Percentiles rank a stretch among this genome's conserved stretches.
phyloP scores from a whole-genome alignment of 2,797 vertebrate species.

The Mormyrus proboscirostris region DNA sequence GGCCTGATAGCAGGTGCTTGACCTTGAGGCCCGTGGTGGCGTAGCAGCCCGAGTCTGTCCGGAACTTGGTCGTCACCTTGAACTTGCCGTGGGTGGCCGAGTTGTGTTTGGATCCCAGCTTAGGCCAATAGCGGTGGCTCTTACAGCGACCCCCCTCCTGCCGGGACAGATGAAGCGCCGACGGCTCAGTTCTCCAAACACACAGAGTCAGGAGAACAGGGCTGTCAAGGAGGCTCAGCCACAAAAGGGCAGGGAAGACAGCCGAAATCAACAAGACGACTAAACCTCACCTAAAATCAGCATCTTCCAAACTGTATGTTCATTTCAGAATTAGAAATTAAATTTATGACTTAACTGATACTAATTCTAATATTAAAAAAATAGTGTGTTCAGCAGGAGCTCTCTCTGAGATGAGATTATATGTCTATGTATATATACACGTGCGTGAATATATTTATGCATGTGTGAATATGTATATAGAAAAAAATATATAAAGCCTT shows the following conservation, averaged over 20 bases:
- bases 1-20: slow-evolving; percentile 88
- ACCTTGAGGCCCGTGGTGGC: slow-evolving; percentile 95
- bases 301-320: not conserved
- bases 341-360: not conserved
- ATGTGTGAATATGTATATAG: too few species aligned
- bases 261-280: not conserved
- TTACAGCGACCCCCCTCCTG: slow-evolving; percentile 89
- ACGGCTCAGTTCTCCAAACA: not conserved
- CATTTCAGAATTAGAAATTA: not conserved
- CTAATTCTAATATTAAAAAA: not conserved
- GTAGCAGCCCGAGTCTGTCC: slow-evolving; percentile 93
- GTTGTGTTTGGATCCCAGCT: slow-evolving; percentile 94
- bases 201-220: not conserved
- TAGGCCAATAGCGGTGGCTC: slow-evolving; percentile 96
- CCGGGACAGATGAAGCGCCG: not conserved
- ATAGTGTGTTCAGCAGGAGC: not conserved
- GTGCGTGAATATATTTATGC: too few species aligned
- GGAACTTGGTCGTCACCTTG: slow-evolving; percentile 97
- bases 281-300: not conserved
- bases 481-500: not conserved
- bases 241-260: not conserved
- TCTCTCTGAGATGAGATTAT: not conserved
- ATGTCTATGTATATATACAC: not conserved
- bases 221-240: not conserved
- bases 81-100: slow-evolving; percentile 94